Conservation (phyloP, 2,113 vertebrate species). For the Anarrhichthys ocellatus region DNA sequence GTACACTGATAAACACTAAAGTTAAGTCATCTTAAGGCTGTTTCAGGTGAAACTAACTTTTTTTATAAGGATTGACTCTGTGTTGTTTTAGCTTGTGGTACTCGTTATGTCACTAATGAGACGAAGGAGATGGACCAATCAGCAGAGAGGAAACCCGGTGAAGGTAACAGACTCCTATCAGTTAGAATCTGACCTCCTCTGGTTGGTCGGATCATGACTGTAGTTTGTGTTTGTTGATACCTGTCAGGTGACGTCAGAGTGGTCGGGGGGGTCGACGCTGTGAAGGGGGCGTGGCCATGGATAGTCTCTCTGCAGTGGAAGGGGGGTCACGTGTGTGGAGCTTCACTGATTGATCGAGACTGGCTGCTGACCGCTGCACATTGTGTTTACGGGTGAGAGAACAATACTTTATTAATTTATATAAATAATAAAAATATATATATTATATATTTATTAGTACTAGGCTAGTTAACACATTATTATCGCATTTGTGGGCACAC, state of each 20-base stretch:
- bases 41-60: no score
- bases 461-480: no score
- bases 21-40: no score
- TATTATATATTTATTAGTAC: no score
- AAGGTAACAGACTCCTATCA: slow-evolving; percentile 13
- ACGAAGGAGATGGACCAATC: background rate
- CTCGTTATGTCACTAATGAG: slow-evolving; percentile 42
- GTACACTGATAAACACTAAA: slow-evolving; percentile 46
- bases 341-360: slow-evolving; percentile 84
- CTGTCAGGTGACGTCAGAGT: slow-evolving; percentile 74
- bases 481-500: no score
- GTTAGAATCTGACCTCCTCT: background rate
- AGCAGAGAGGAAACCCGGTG: background rate
- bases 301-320: slow-evolving; percentile 85
- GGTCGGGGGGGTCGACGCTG: slow-evolving; percentile 86
- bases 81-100: slow-evolving; percentile 88
- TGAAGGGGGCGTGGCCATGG: slow-evolving; percentile 92
- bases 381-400: slow-evolving; percentile 90
- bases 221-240: background rate
- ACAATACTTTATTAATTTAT: background rate
- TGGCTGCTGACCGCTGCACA: slow-evolving; percentile 95
- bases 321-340: slow-evolving; percentile 83
- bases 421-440: no score
- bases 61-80: background rate
- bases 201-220: background rate